Percentiles rank a stretch among this genome's conserved stretches.
phyloP scores from a whole-genome alignment of 2,797 vertebrate genomes.

The Gouania willdenowi region DNA sequence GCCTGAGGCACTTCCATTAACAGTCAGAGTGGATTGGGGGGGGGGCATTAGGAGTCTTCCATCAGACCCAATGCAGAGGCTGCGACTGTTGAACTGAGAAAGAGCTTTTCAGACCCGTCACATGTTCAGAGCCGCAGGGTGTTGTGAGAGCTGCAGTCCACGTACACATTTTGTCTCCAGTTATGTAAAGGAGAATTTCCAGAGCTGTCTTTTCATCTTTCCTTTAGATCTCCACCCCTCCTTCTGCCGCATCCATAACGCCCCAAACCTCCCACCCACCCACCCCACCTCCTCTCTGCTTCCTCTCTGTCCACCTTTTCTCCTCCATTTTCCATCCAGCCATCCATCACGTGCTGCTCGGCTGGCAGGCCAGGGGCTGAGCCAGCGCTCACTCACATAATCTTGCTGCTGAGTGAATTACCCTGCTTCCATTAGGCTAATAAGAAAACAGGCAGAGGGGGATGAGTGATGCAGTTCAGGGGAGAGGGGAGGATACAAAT shows the following conservation, averaged over 20 bases:
- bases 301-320: slow-evolving; percentile 10
- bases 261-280: background rate
- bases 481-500: background rate
- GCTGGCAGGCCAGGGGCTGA: slow-evolving; percentile 66
- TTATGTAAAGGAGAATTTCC: slow-evolving; percentile 36
- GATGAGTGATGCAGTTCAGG: background rate
- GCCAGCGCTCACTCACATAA: slow-evolving; percentile 73
- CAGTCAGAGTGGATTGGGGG: too few relatives aligned
- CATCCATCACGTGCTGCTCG: slow-evolving; percentile 18
- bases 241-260: background rate
- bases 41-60: too few relatives aligned
- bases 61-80: too few relatives aligned
- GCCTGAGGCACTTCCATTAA: too few relatives aligned
- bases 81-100: too few relatives aligned
- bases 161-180: slow-evolving; percentile 1
- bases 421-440: slow-evolving; percentile 75
- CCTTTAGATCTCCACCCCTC: slow-evolving; percentile 24
- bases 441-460: slow-evolving; percentile 53
- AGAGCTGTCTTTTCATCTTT: slow-evolving; percentile 34
- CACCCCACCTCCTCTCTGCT: background rate
- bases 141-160: too few relatives aligned
- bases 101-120: too few relatives aligned
- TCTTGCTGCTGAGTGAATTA: slow-evolving; percentile 75
- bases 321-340: slow-evolving; percentile 34
- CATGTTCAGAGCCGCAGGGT: too few relatives aligned